phyloP scores from a whole-genome alignment of 1,140 invertebrate species.

The Pemphigus obesinymphae region DNA sequence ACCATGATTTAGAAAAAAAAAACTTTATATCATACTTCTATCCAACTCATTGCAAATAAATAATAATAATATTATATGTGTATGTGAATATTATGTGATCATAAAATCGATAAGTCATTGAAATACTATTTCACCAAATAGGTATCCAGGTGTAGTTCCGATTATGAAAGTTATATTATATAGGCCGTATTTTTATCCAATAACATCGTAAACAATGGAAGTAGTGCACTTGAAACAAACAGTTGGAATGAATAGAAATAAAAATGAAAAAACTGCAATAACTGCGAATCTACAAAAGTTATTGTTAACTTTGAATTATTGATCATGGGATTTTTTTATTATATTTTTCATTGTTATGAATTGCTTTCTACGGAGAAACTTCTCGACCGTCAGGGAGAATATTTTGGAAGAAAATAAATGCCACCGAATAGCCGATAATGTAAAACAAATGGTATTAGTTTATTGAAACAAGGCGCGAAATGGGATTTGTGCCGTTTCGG shows the following conservation, averaged over 20 bases:
- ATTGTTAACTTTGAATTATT: conserved; percentile 21
- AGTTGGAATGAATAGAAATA: background rate
- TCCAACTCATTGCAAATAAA: background rate
- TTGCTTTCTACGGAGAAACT: background rate
- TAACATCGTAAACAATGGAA: background rate
- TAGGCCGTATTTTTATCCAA: background rate
- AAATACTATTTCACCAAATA: background rate
- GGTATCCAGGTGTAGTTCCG: background rate
- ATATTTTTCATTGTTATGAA: background rate
- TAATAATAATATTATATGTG: background rate
- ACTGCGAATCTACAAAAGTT: conserved; percentile 1
- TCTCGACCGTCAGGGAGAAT: background rate
- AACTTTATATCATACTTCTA: background rate
- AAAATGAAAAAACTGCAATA: background rate
- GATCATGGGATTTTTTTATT: background rate
- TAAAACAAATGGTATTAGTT: conserved; percentile 31
- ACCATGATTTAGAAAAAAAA: background rate
- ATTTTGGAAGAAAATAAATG: conserved; percentile 26
- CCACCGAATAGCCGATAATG: conserved; percentile 28
- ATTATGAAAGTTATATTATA: background rate
- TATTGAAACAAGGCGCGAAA: conserved; percentile 35
- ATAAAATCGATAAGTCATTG: background rate
- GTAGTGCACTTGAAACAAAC: background rate
- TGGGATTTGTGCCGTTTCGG: background rate
- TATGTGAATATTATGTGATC: background rate